Conservation (phyloP, 2,888 invertebrate genomes). For the Aethes cnicana region DNA sequence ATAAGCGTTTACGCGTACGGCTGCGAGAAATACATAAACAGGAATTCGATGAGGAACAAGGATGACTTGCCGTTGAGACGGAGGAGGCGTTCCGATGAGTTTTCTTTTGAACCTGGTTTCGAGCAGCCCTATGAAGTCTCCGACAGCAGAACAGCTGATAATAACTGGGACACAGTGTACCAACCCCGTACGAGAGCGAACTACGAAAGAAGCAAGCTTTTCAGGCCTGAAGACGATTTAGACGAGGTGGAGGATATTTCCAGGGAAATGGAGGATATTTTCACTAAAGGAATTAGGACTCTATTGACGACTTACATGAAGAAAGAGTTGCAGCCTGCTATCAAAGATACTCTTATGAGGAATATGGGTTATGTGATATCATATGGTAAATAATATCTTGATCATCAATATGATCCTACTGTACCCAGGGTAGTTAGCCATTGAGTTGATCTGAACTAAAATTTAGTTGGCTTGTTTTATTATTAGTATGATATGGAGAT, state of each 20-base stretch:
- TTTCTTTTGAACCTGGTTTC: conserved; percentile 64
- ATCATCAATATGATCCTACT: conserved; percentile 8
- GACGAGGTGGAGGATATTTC: conserved; percentile 86
- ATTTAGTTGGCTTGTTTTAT: too few species aligned
- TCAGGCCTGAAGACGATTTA: conserved; percentile 77
- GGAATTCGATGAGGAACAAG: conserved; percentile 66
- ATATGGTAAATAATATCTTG: conserved; percentile 85
- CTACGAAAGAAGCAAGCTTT: conserved; percentile 75
- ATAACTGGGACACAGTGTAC: conserved; percentile 62
- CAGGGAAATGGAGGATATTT: conserved; percentile 92
- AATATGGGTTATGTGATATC: conserved; percentile 94
- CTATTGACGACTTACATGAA: conserved; percentile 92
- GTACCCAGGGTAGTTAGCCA: too few species aligned
- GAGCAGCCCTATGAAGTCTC: conserved; percentile 47
- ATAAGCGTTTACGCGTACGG: conserved; percentile 93
- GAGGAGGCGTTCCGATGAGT: conserved; percentile 65
- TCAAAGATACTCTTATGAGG: conserved; percentile 92
- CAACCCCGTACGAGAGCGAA: conserved; percentile 63
- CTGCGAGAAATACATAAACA: conserved; percentile 84
- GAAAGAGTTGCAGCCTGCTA: conserved; percentile 90
- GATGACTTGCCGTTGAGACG: conserved; percentile 63
- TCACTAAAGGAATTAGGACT: conserved; percentile 91
- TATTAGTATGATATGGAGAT: too few species aligned
- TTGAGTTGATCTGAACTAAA: too few species aligned
- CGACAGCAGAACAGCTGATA: conserved; percentile 55